A percentile compares a stretch with the other conserved stretches of the same genome.
phyloP scores from a whole-genome alignment of 2,113 vertebrate genomes.

The Pterophyllum scalare region DNA sequence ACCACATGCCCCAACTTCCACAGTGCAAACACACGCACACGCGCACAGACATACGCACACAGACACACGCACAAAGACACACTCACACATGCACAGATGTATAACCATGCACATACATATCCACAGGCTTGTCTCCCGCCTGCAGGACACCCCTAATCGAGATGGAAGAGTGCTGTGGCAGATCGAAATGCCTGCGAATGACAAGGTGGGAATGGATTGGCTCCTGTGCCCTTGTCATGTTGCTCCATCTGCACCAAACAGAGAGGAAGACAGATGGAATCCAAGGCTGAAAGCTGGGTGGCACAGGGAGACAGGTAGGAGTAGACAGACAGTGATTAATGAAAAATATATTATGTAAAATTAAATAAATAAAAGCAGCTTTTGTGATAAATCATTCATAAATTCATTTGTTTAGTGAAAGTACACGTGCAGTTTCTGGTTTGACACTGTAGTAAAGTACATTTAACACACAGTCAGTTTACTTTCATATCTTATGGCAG shows the following conservation, averaged over 20 bases:
- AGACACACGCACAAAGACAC: conserved; percentile 27
- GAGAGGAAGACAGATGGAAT: conserved; percentile 70
- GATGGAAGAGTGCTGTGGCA: conserved; percentile 81
- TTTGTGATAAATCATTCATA: background rate
- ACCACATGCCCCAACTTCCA: conserved; percentile 20
- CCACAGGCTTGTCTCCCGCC: conserved; percentile 56
- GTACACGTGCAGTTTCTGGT: background rate
- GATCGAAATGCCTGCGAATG: conserved; percentile 78
- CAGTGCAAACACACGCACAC: conserved; percentile 14
- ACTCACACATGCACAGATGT: background rate
- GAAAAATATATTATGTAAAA: background rate
- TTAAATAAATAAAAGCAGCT: background rate
- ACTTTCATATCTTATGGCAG: background rate
- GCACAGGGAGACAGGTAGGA: conserved; percentile 38
- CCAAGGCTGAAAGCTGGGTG: conserved; percentile 28
- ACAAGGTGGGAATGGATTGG: conserved; percentile 78
- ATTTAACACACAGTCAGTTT: background rate
- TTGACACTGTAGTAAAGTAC: background rate
- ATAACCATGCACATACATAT: conserved; percentile 42
- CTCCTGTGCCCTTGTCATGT: conserved; percentile 76
- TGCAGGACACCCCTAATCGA: conserved; percentile 81
- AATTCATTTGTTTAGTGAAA: background rate
- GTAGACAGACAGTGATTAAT: background rate
- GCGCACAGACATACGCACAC: conserved; percentile 31
- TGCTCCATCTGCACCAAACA: conserved; percentile 68